These are phyloP conservation scores for Enoplosus armatus DNA, from an alignment of 2,797 vertebrate genomes.

Conservation along the genomic window DNA sequence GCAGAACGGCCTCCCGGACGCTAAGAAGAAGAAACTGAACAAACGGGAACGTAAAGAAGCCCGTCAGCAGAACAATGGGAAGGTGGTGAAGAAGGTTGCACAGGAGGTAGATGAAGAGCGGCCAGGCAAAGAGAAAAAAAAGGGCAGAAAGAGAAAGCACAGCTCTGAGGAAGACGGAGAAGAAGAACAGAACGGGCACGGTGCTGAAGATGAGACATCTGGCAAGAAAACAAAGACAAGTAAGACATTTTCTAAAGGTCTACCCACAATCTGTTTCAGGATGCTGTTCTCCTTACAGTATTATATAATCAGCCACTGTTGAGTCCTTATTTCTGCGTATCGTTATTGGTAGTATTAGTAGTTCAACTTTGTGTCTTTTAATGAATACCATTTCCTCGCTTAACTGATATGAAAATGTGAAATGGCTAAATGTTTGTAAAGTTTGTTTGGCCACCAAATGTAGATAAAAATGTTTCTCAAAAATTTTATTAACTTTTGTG, in stretches of 20 bases:
- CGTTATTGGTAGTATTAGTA: background rate
- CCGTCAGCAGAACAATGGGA: slow-evolving; percentile 65
- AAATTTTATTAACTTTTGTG: background rate
- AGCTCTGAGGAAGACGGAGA: slow-evolving; percentile 42
- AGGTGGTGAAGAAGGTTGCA: background rate
- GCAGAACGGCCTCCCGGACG: slow-evolving; percentile 40
- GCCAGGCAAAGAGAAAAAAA: slow-evolving; percentile 51
- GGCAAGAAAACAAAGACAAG: slow-evolving; percentile 78
- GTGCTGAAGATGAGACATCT: slow-evolving; percentile 30
- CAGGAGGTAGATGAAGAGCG: slow-evolving; percentile 57
- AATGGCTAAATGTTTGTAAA: background rate
- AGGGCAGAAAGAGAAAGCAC: slow-evolving; percentile 71
- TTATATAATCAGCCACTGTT: no score
- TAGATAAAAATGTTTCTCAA: background rate
- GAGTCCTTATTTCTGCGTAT: background rate
- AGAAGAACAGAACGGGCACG: slow-evolving; percentile 35
- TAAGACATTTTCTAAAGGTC: slow-evolving; percentile 7
- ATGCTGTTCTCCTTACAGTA: background rate
- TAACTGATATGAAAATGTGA: background rate
- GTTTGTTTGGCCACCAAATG: background rate
- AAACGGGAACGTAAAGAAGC: slow-evolving; percentile 85
- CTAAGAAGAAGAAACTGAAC: slow-evolving; percentile 81
- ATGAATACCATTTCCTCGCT: background rate
- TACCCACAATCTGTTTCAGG: background rate
- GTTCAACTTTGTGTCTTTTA: background rate